A percentile compares a stretch with the other conserved stretches of the same genome.
These are phyloP conservation scores for Pseudorhombus dupliciocellatus DNA, from an alignment of 2,113 vertebrate genomes.

Conservation along the genomic window DNA sequence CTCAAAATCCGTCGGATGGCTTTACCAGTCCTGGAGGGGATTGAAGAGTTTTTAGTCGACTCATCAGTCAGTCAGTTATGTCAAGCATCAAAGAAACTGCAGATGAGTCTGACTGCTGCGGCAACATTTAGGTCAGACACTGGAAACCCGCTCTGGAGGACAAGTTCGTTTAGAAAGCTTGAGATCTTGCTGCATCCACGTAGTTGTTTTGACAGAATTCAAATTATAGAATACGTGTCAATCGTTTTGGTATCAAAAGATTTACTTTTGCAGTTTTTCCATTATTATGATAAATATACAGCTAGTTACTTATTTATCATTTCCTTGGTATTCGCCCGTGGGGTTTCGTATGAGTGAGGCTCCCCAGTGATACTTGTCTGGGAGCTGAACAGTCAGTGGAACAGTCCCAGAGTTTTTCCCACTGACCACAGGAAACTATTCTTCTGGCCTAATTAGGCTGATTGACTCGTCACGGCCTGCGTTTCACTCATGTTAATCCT, in stretches of 20 bases:
- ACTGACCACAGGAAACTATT: conserved; percentile 58
- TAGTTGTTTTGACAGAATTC: background rate
- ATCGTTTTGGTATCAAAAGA: background rate
- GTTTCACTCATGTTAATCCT: conserved; percentile 62
- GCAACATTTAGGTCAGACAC: too few relatives aligned
- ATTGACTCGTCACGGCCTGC: conserved; percentile 49
- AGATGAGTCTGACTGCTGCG: background rate
- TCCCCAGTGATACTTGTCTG: conserved; percentile 5
- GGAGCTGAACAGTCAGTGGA: background rate
- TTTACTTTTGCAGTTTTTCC: too few relatives aligned
- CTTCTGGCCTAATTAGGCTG: conserved; percentile 59
- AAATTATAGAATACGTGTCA: background rate
- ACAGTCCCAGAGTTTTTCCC: conserved; percentile 1
- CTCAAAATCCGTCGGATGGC: conserved; percentile 37
- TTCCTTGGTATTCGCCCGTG: background rate
- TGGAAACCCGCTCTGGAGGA: background rate
- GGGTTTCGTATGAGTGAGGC: background rate
- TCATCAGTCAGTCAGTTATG: background rate
- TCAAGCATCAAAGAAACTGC: background rate
- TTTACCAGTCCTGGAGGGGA: conserved; percentile 10
- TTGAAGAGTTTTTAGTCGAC: background rate
- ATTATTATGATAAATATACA: too few relatives aligned
- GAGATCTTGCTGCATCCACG: background rate
- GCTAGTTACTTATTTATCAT: too few relatives aligned
- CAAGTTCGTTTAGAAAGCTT: background rate